These are phyloP conservation scores for Iselma pallidipennis DNA, from an alignment of 2,888 invertebrate genomes.

Conservation along the genomic window DNA sequence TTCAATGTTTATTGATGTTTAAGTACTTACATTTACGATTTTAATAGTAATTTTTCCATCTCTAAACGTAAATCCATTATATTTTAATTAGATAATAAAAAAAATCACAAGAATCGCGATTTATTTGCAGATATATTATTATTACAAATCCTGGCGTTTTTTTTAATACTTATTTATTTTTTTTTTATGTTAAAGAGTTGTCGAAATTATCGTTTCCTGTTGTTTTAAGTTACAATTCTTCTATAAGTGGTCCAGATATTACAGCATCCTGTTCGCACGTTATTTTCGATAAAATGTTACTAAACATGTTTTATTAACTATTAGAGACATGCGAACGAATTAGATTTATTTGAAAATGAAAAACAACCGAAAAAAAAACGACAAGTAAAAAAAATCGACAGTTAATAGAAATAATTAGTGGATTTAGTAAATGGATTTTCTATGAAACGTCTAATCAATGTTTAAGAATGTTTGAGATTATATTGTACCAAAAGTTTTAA, in stretches of 20 bases:
- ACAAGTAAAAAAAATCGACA: background rate
- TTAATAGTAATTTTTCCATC: background rate
- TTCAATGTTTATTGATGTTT: background rate
- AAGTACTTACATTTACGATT: background rate
- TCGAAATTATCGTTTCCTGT: background rate
- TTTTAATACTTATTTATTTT: background rate
- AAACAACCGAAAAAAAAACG: background rate
- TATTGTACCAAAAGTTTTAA: too few species aligned
- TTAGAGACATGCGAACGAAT: background rate
- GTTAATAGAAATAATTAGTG: background rate
- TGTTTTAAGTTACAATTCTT: background rate
- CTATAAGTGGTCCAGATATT: slow-evolving; percentile 1
- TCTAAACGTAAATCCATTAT: too few species aligned
- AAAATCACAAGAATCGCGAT: too few species aligned
- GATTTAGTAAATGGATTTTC: too few species aligned
- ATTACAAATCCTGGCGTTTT: too few species aligned
- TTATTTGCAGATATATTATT: background rate
- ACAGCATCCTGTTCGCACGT: slow-evolving; percentile 3
- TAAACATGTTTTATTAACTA: slow-evolving; percentile 1
- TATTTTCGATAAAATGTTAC: background rate
- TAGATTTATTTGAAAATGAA: background rate
- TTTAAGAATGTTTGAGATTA: too few species aligned
- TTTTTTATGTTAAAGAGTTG: background rate
- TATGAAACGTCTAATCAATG: too few species aligned
- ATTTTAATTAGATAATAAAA: too few species aligned